phyloP scores from a whole-genome alignment of 2,113 vertebrate species.

The Lota lota region DNA sequence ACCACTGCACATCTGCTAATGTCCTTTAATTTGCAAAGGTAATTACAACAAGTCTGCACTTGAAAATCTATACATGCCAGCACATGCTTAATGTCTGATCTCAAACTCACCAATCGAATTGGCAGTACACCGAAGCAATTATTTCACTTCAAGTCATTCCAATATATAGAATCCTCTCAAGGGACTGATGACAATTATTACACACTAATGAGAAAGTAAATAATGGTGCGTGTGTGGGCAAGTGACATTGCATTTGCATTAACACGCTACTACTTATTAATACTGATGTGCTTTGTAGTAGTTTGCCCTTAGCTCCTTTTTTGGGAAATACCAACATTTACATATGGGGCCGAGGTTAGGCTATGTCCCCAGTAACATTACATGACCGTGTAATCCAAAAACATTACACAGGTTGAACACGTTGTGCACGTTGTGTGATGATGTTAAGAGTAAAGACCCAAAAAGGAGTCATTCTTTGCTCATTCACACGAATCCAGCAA shows the following conservation, averaged over 20 bases:
- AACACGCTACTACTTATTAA: slow-evolving; percentile 29
- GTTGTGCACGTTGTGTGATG: no score
- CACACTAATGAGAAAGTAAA: slow-evolving; percentile 35
- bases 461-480: no score
- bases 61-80: slow-evolving; percentile 57
- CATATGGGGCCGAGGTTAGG: slow-evolving; percentile 25
- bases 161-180: slow-evolving; percentile 36
- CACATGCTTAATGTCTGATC: slow-evolving; percentile 34
- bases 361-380: slow-evolving; percentile 1
- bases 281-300: slow-evolving; percentile 26
- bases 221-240: slow-evolving; percentile 25
- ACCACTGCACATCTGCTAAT: slow-evolving; percentile 57
- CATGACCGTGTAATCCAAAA: slow-evolving; percentile 12
- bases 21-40: slow-evolving; percentile 71
- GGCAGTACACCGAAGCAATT: slow-evolving; percentile 31
- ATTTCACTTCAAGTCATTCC: slow-evolving; percentile 32
- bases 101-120: slow-evolving; percentile 41
- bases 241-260: slow-evolving; percentile 44
- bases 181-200: slow-evolving; percentile 41
- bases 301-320: slow-evolving; percentile 12
- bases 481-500: neutral
- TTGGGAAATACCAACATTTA: slow-evolving; percentile 53
- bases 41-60: slow-evolving; percentile 67
- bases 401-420: neutral
- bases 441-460: slow-evolving; percentile 27